Conservation (phyloP, 2,113 vertebrate species). For the Tauraco erythrolophus region DNA sequence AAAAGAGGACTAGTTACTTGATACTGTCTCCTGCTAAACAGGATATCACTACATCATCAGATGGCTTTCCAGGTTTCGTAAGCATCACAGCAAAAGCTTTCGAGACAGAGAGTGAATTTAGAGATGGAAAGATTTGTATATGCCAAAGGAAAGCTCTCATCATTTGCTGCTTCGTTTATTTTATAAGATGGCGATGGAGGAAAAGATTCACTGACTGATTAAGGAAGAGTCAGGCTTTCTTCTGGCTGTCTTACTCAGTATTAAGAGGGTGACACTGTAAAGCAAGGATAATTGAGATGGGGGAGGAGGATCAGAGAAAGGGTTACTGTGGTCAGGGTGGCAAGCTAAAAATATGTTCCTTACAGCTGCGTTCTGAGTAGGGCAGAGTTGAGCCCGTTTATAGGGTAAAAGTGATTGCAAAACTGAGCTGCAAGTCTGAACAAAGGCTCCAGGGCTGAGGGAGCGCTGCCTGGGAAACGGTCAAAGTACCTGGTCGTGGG, state of each 20-base stretch:
- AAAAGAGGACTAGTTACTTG: not conserved
- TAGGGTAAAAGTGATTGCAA: not conserved
- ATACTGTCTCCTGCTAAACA: not conserved
- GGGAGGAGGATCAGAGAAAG: not conserved
- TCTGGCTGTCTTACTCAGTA: not conserved
- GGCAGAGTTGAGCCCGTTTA: not conserved
- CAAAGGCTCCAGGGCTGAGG: not conserved
- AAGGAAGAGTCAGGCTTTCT: not conserved
- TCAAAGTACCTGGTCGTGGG: not conserved
- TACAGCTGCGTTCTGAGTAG: conserved; percentile 8
- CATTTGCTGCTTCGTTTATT: not conserved
- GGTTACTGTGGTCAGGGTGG: conserved; percentile 1
- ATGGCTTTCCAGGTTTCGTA: not conserved
- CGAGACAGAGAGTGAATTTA: not conserved
- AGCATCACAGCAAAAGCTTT: not conserved
- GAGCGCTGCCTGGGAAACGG: not conserved
- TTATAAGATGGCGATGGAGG: not conserved
- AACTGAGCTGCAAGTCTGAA: not conserved
- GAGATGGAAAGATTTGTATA: not conserved
- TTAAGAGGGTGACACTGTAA: not conserved
- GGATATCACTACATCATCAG: not conserved
- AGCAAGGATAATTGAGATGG: not conserved
- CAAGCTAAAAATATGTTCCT: conserved; percentile 44
- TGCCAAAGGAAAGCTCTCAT: not conserved
- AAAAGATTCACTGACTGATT: not conserved